Percentiles rank a stretch among this genome's conserved stretches.
phyloP scores from a whole-genome alignment of 2,888 invertebrate species.

The Hemithea aestivaria region DNA sequence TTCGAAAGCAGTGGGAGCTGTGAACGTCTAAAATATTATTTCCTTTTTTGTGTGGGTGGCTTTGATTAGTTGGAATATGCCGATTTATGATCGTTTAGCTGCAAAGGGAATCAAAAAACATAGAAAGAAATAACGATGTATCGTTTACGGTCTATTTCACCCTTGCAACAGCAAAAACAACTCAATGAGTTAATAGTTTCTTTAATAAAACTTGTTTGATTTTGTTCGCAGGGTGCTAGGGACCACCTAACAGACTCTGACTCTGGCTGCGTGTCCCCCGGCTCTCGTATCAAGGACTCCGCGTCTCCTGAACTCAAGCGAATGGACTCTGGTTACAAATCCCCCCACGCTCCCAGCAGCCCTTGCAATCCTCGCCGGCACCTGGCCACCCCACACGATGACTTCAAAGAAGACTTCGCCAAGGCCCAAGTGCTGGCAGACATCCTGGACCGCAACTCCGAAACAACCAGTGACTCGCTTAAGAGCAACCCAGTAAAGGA shows the following conservation, averaged over 20 bases:
- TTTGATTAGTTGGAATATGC: too few relatives aligned
- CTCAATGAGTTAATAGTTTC: too few relatives aligned
- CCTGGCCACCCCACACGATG: slow-evolving; percentile 60
- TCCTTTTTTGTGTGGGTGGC: too few relatives aligned
- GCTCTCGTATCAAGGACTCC: slow-evolving; percentile 74
- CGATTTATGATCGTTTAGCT: too few relatives aligned
- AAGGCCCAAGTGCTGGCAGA: slow-evolving; percentile 70
- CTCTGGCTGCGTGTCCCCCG: slow-evolving; percentile 76
- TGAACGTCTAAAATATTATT: too few relatives aligned
- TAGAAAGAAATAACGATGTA: too few relatives aligned
- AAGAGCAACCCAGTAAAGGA: slow-evolving; percentile 72
- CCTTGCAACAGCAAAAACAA: too few relatives aligned
- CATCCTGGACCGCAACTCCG: slow-evolving; percentile 65
- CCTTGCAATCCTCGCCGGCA: slow-evolving; percentile 63
- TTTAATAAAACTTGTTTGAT: too few relatives aligned
- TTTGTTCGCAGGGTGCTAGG: slow-evolving; percentile 62
- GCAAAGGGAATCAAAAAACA: too few relatives aligned
- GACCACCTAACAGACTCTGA: slow-evolving; percentile 76
- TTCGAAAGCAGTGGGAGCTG: too few relatives aligned
- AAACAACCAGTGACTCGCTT: slow-evolving; percentile 64
- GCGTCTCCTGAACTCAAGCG: slow-evolving; percentile 75
- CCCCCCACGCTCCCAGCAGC: slow-evolving; percentile 68
- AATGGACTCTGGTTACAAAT: slow-evolving; percentile 77
- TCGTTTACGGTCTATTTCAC: too few relatives aligned
- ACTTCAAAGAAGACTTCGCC: slow-evolving; percentile 73